phyloP scores from a whole-genome alignment of 2,113 vertebrate genomes.

The Tachuris rubrigastra region DNA sequence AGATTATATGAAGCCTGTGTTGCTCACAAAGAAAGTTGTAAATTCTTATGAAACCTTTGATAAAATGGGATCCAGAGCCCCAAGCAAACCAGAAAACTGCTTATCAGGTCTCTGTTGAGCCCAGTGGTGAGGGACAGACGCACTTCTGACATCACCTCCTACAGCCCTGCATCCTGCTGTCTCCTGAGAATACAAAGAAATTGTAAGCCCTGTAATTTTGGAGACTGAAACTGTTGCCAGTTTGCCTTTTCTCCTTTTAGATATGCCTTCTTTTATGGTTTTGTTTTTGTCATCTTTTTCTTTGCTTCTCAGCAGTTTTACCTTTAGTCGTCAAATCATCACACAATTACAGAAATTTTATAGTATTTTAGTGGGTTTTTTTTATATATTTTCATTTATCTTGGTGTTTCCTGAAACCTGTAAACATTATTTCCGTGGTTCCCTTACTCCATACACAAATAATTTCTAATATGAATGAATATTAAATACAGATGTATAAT shows the following conservation, averaged over 20 bases:
- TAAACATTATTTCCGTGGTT: neutral
- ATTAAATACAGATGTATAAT: neutral
- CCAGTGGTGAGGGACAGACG: neutral
- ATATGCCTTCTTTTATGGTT: neutral
- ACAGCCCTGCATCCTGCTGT: neutral
- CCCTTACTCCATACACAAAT: neutral
- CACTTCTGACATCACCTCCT: neutral
- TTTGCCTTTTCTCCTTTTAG: neutral
- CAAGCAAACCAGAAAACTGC: neutral
- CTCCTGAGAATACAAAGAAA: neutral
- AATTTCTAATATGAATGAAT: neutral
- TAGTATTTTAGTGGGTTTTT: no score
- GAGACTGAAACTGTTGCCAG: neutral
- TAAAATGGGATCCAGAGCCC: neutral
- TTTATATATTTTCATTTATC: neutral
- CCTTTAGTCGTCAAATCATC: neutral
- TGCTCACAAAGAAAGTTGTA: neutral
- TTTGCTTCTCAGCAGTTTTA: neutral
- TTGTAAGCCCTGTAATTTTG: neutral
- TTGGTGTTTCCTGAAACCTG: neutral
- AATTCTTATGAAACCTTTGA: neutral
- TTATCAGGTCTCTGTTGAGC: neutral
- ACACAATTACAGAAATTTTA: neutral
- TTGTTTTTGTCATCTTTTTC: neutral
- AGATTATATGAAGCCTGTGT: neutral